phyloP scores from a whole-genome alignment of 1,140 invertebrate genomes.

The Helicoverpa zea region DNA sequence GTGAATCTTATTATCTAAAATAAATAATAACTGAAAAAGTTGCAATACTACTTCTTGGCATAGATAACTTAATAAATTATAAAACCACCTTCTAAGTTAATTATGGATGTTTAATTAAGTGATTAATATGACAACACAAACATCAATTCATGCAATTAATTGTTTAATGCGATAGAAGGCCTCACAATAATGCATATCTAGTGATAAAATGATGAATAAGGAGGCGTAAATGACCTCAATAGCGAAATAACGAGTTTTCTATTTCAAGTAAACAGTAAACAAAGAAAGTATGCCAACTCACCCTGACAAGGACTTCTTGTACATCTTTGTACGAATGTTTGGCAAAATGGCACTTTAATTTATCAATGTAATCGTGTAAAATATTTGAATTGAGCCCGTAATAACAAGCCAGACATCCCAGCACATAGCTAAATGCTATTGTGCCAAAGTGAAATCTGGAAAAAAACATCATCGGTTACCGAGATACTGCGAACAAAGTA shows the following conservation, averaged over 20 bases:
- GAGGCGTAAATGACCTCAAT: slow-evolving; percentile 51
- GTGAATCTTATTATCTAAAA: no score
- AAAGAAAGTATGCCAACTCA: slow-evolving; percentile 63
- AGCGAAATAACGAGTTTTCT: slow-evolving; percentile 40
- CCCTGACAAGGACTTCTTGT: slow-evolving; percentile 61
- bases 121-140: slow-evolving; percentile 7
- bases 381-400: slow-evolving; percentile 74
- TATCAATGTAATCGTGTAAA: slow-evolving; percentile 71
- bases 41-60: not conserved
- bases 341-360: slow-evolving; percentile 75
- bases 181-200: slow-evolving; percentile 30
- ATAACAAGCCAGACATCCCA: slow-evolving; percentile 85
- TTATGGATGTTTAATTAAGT: not conserved
- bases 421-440: slow-evolving; percentile 78
- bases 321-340: slow-evolving; percentile 56
- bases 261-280: slow-evolving; percentile 50
- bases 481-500: slow-evolving; percentile 38
- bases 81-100: not conserved
- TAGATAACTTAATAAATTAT: not conserved
- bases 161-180: not conserved
- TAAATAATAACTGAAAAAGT: not conserved
- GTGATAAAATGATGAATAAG: slow-evolving; percentile 4
- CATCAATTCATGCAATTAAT: not conserved
- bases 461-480: slow-evolving; percentile 62
- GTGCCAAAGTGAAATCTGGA: slow-evolving; percentile 83